Evolutionary conservation across 2,797 vertebrate species (phyloP), one percentile per base, ranked within the genome.

Genomic region (Lutjanus argentimaculatus): DNA sequence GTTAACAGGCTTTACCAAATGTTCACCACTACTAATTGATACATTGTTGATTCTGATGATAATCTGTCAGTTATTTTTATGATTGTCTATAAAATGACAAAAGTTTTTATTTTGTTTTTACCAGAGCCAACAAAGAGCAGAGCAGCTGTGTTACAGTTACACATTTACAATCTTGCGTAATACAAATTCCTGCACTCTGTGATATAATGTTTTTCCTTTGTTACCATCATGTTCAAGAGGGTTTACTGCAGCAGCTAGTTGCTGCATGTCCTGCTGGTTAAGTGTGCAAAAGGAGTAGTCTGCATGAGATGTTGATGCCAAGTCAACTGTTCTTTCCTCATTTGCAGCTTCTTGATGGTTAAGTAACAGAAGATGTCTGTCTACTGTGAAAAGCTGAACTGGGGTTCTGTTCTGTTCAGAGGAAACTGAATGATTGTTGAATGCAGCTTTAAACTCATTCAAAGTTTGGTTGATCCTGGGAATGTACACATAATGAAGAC

Each of bases 381-480:
- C 64, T 12, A 67, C 36, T 36, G 51, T 66, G 46, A 79, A 85
- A 76, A 87, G 79, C 72, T 88, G 79, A 59, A 57, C 15, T 45
- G 82, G 76, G 4, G 82, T 88, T 57, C 75, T 61, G 53, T 65
- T 82, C 51, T 52, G 56, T 73, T n/a, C n/a, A n/a, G n/a, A n/a
- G n/a, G n/a, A n/a, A n/a, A n/a, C n/a, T n/a, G n/a, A n/a, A n/a
- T n/a, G 86, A 73, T 78, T 80, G 65, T 85, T 85, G 65, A 71
- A 75, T 67, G 56, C 79, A 72, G 75, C 46, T 73, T 76, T 69
- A 53, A 85, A 82, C 57, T 85, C 64, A 19, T 82, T 2, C 8
- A 83, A 71, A 14, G 64, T 86, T 42, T 2, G 49, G 43, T 77
- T 86, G 49, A 80, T 86, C 51, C 69, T 77, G 12, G 49, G 73